Evolutionary conservation across 2,113 vertebrate genomes (phyloP).

Genomic region (Potamarius usumacintae): DNA sequence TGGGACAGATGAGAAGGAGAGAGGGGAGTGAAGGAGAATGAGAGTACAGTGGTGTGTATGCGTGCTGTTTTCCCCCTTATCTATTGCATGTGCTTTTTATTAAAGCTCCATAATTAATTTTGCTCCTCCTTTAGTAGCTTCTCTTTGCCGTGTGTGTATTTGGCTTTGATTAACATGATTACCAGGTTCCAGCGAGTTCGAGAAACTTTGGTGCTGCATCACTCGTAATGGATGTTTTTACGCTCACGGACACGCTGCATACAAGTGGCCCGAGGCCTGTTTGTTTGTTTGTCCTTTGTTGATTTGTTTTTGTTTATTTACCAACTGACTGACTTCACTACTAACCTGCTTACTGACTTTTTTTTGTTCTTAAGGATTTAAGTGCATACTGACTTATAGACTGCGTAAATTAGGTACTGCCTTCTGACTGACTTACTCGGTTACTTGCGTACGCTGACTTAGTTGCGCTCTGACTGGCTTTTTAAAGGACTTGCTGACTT

Average conservation of each 20-base stretch:
- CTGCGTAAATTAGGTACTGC: not conserved
- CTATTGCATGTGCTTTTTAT: conserved; percentile 69
- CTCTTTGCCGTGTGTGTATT: conserved; percentile 46
- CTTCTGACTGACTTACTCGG: not conserved
- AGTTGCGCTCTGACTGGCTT: no score
- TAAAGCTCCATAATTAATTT: conserved; percentile 71
- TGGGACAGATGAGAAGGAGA: conserved; percentile 1
- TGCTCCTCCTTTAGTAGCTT: conserved; percentile 46
- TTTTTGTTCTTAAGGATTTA: not conserved
- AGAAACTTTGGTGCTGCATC: conserved; percentile 44
- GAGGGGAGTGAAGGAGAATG: not conserved
- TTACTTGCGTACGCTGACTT: no score
- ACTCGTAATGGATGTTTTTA: conserved; percentile 12
- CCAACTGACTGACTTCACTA: not conserved
- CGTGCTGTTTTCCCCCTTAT: conserved; percentile 51
- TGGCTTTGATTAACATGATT: conserved; percentile 49
- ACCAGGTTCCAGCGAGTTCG: conserved; percentile 42
- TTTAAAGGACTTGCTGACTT: not conserved
- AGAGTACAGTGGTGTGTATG: conserved; percentile 24
- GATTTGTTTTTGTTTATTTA: not conserved
- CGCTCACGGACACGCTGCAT: not conserved
- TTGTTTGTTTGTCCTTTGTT: not conserved
- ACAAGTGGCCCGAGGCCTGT: not conserved
- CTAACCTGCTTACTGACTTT: not conserved
- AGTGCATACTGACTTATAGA: not conserved